These are phyloP conservation scores for Trichacis sp. DNA, from an alignment of 2,888 invertebrate genomes.

Conservation along the genomic window DNA sequence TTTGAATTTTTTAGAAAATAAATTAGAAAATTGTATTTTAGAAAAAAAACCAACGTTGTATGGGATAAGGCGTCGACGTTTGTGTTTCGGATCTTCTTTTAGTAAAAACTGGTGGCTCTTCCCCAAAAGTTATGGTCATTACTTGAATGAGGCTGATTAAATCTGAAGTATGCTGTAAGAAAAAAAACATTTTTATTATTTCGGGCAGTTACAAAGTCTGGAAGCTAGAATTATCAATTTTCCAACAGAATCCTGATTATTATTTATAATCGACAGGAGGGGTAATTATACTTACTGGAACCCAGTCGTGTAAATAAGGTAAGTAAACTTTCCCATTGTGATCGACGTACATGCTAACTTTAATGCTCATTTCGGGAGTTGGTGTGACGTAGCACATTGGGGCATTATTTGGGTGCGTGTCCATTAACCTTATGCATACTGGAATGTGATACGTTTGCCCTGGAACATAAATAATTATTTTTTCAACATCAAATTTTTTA, in stretches of 20 bases:
- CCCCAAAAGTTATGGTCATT: constrained; percentile 93
- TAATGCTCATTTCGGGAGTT: constrained; percentile 94
- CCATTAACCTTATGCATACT: constrained; percentile 94
- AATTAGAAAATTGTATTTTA: too few species aligned
- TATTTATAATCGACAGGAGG: too few species aligned
- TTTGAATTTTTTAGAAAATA: too few species aligned
- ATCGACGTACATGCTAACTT: constrained; percentile 94
- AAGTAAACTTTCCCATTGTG: constrained; percentile 95
- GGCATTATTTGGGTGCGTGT: constrained; percentile 96
- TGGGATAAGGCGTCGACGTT: constrained; percentile 71
- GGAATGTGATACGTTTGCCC: constrained; percentile 94
- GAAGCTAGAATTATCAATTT: too few species aligned
- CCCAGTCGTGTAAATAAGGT: constrained; percentile 97
- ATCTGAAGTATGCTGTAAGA: constrained; percentile 84
- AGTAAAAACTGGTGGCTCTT: constrained; percentile 93
- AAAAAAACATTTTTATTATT: too few species aligned
- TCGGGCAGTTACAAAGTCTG: too few species aligned
- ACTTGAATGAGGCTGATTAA: constrained; percentile 89
- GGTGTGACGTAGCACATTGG: constrained; percentile 96
- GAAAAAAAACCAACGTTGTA: constrained; percentile 66
- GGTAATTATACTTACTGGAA: constrained; percentile 73
- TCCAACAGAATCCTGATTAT: too few species aligned
- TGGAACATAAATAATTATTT: constrained; percentile 63
- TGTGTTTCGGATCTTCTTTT: constrained; percentile 73
- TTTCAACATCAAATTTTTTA: too few species aligned